phyloP scores from a whole-genome alignment of 2,113 vertebrate genomes.

The Chaetodon trifascialis region DNA sequence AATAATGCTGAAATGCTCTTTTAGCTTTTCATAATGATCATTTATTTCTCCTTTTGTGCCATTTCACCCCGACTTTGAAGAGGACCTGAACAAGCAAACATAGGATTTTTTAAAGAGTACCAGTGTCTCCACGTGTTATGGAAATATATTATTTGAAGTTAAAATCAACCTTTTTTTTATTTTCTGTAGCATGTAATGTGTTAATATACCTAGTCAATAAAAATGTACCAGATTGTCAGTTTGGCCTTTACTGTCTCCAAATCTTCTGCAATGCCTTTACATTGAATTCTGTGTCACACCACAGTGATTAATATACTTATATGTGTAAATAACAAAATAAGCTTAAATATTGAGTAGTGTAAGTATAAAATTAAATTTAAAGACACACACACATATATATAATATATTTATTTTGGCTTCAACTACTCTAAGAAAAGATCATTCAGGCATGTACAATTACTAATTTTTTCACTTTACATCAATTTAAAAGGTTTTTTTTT shows the following conservation, averaged over 20 bases:
- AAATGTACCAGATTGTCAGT: slow-evolving; percentile 67
- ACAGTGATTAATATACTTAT: neutral
- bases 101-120: slow-evolving; percentile 21
- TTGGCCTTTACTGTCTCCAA: neutral
- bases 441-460: no score
- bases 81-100: slow-evolving; percentile 37
- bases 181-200: slow-evolving; percentile 93
- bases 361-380: neutral
- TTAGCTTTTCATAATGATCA: slow-evolving; percentile 81
- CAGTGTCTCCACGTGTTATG: slow-evolving; percentile 40
- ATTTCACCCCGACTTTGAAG: slow-evolving; percentile 24
- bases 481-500: neutral
- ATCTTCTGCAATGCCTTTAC: neutral
- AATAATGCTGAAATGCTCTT: slow-evolving; percentile 86
- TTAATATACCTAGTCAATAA: slow-evolving; percentile 95
- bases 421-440: neutral
- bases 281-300: neutral
- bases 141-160: slow-evolving; percentile 85
- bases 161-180: slow-evolving; percentile 72
- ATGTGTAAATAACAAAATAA: neutral
- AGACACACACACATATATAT: neutral
- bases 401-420: neutral
- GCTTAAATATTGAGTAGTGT: neutral
- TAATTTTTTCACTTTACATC: no score
- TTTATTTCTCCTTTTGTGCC: slow-evolving; percentile 37